phyloP scores from a whole-genome alignment of 1,140 invertebrate genomes.

The Anthonomus grandis region DNA sequence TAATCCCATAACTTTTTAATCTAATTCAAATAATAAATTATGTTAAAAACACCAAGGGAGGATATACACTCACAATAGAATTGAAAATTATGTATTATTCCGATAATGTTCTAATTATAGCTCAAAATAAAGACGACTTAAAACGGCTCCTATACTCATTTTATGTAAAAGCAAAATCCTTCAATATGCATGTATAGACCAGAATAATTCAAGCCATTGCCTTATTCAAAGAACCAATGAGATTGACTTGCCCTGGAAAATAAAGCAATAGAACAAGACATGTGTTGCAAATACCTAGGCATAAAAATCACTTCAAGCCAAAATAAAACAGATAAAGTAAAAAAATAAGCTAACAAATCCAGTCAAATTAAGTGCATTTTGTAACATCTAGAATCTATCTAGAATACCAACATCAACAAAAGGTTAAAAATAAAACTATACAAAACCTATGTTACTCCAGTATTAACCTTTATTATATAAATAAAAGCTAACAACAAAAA shows the following conservation, averaged over 20 bases:
- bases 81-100: too few species aligned
- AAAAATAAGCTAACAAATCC: neutral
- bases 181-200: neutral
- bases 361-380: neutral
- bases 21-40: slow-evolving; percentile 3
- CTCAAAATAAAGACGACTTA: neutral
- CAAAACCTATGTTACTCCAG: too few species aligned
- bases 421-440: too few species aligned
- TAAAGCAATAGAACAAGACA: neutral
- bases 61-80: neutral
- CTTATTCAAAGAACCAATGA: neutral
- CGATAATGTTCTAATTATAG: neutral
- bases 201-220: neutral
- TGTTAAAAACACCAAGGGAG: neutral
- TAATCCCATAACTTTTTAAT: too few species aligned
- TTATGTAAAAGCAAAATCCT: neutral
- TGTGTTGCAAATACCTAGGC: neutral
- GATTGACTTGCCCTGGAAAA: neutral
- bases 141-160: neutral
- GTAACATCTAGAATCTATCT: neutral
- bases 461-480: too few species aligned
- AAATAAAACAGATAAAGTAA: neutral
- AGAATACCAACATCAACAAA: neutral
- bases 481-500: too few species aligned
- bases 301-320: neutral